Evolutionary conservation across 2,888 invertebrate species (phyloP).

Genomic region (Ophion ellenae): DNA sequence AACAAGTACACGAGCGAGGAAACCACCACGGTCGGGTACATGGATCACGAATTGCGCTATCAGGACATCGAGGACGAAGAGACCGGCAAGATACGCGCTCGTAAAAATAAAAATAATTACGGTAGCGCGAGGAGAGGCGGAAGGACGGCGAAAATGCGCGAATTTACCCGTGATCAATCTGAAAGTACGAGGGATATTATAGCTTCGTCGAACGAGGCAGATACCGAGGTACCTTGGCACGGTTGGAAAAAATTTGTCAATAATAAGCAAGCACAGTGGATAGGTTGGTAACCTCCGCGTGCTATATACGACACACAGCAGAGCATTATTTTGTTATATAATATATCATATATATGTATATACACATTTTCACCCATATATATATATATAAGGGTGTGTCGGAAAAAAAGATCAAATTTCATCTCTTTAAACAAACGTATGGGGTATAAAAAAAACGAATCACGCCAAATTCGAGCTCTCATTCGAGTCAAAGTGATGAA

Average conservation of each 20-base stretch:
- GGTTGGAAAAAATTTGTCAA: slow-evolving; percentile 78
- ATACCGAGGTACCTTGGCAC: slow-evolving; percentile 78
- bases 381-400: no score
- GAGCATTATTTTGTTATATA: slow-evolving; percentile 48
- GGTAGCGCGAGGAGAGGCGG: slow-evolving; percentile 15
- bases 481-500: neutral
- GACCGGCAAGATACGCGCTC: neutral
- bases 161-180: neutral
- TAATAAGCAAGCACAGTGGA: slow-evolving; percentile 75
- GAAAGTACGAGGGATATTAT: neutral
- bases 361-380: no score
- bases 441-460: neutral
- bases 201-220: slow-evolving; percentile 68
- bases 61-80: slow-evolving; percentile 79
- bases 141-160: slow-evolving; percentile 2
- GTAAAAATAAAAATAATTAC: slow-evolving; percentile 22
- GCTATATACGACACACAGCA: slow-evolving; percentile 33
- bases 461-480: neutral
- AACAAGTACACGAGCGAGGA: slow-evolving; percentile 80
- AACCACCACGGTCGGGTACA: slow-evolving; percentile 78
- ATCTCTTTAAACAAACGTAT: neutral
- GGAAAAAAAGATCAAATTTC: no score
- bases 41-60: slow-evolving; percentile 80
- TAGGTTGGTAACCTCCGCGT: slow-evolving; percentile 74
- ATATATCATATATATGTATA: neutral